Conservation (phyloP, 2,113 vertebrate species). For the Condylura cristata region DNA sequence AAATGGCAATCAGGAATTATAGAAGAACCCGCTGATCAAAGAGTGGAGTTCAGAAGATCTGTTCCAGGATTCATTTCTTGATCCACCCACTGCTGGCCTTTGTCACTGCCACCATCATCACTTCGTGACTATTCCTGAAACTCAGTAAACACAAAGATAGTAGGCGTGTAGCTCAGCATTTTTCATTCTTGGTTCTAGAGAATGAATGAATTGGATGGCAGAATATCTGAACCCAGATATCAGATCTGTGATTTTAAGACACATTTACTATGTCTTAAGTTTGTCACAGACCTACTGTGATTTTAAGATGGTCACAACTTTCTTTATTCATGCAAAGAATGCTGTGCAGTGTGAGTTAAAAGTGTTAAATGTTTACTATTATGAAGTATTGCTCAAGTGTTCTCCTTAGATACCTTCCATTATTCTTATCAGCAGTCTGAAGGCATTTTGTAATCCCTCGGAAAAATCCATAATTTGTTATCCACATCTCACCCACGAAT, state of each 20-base stretch:
- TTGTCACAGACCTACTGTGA: background rate
- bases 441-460: background rate
- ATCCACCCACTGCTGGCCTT: background rate
- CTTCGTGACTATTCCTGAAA: background rate
- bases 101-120: background rate
- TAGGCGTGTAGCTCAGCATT: background rate
- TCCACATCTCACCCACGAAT: background rate
- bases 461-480: background rate
- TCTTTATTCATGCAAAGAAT: background rate
- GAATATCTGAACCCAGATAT: background rate
- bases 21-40: background rate
- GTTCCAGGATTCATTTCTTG: background rate
- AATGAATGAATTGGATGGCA: background rate
- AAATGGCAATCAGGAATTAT: background rate
- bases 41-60: background rate
- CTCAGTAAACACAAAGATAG: background rate
- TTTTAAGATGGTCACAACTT: background rate
- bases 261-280: no score
- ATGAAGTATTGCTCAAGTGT: background rate
- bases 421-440: background rate
- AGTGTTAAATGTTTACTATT: background rate
- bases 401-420: background rate
- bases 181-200: background rate
- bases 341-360: conserved; percentile 15
- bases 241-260: background rate